Conservation (phyloP, 1,140 invertebrate species). For the Mya arenaria region DNA sequence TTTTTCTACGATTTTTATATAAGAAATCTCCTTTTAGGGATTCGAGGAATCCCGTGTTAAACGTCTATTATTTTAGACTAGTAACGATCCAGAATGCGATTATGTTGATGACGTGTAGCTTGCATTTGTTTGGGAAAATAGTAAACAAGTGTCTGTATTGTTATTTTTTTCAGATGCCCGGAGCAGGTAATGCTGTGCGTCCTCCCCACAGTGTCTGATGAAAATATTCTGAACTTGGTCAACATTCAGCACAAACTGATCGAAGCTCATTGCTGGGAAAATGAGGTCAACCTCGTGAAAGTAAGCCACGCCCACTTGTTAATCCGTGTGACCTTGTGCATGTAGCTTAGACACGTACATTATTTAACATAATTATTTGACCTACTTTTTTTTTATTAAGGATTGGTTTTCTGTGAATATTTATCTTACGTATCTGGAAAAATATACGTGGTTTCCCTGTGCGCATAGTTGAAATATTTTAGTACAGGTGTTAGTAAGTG, state of each 20-base stretch:
- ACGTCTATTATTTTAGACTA: too few species aligned
- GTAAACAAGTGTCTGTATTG: too few species aligned
- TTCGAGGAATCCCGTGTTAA: too few species aligned
- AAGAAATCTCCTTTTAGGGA: too few species aligned
- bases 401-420: background rate
- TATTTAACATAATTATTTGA: background rate
- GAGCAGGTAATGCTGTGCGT: slow-evolving; percentile 52
- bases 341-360: background rate
- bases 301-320: background rate
- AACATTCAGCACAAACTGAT: slow-evolving; percentile 53
- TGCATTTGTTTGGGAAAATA: too few species aligned
- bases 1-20: too few species aligned
- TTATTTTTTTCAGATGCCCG: too few species aligned
- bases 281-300: slow-evolving; percentile 36
- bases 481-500: background rate
- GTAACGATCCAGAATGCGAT: too few species aligned
- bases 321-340: background rate
- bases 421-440: background rate
- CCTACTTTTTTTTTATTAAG: too few species aligned
- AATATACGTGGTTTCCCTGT: background rate
- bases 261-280: slow-evolving; percentile 53
- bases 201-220: slow-evolving; percentile 10
- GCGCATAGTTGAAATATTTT: background rate
- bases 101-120: too few species aligned
- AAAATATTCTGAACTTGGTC: slow-evolving; percentile 17